Conservation (phyloP, 1,140 invertebrate genomes). For the Drosophila lini region DNA sequence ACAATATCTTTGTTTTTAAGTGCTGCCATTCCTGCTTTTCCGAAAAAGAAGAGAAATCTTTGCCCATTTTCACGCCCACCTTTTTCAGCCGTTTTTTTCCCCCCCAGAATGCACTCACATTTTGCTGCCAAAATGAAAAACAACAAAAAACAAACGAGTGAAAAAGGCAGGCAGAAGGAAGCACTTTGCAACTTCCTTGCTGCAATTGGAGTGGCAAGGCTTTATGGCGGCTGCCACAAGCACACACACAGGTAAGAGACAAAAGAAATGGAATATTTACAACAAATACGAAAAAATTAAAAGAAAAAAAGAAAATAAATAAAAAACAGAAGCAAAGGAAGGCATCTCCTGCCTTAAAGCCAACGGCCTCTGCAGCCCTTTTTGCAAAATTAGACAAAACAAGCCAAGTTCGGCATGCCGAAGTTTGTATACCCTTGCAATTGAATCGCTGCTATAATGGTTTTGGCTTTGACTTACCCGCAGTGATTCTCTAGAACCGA, state of each 20-base stretch:
- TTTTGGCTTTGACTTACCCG: too few species aligned
- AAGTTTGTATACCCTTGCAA: too few species aligned
- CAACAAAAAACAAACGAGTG: constrained; percentile 1
- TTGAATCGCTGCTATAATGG: too few species aligned
- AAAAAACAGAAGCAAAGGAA: neutral
- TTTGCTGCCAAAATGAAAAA: constrained; percentile 7
- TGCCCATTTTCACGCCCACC: constrained; percentile 4
- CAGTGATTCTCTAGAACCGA: too few species aligned
- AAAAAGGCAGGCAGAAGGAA: constrained; percentile 23
- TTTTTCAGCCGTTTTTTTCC: constrained; percentile 2
- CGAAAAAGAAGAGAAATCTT: neutral
- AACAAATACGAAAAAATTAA: neutral
- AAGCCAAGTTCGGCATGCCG: too few species aligned
- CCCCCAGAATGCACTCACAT: constrained; percentile 25
- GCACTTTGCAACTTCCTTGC: constrained; percentile 54
- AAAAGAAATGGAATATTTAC: constrained; percentile 48
- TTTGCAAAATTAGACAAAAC: constrained; percentile 66
- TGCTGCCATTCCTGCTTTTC: neutral
- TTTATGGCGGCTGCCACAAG: constrained; percentile 41
- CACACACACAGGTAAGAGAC: constrained; percentile 43
- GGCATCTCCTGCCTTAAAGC: neutral
- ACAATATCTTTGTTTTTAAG: constrained; percentile 16
- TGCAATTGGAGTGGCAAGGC: constrained; percentile 42
- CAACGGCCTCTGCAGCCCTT: constrained; percentile 20
- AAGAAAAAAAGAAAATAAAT: neutral